Base-by-base conservation (phyloP, 1,140 invertebrate species). In the Drosophila serrata region DNA sequence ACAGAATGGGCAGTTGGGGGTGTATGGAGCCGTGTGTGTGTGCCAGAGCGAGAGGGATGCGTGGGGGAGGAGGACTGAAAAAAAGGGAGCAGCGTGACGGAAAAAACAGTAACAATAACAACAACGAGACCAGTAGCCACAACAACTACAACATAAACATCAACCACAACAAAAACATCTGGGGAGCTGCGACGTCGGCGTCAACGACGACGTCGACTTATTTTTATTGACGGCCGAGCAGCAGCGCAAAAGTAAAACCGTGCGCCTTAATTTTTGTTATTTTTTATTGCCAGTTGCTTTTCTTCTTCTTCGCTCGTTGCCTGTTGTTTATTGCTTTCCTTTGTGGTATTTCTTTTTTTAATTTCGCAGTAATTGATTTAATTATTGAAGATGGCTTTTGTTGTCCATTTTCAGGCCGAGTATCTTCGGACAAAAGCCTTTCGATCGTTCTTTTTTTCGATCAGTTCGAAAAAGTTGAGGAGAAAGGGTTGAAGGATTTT, bases 161-260 rank as follows among this genome's bases (percentile, higher is more conserved):
- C 64, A 58, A 43, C 43, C 22, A 40, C 40, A 60, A 59, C 13
- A 55, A 56, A 39, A 29, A 11, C 45, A 48, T 48, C 40, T 45
- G 42, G 24, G 37, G 43, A 33, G 43, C 48, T 39, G 49, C 78
- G 61, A 43, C 56, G 82, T 60, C 61, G 43, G 59, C 80, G 70
- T 70, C 45, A 22, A 57, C 80, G 51, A 51, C 37, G 39, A 51
- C 70, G 55, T 9, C 22, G 59, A 58, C 39, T 13, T 29, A 24
- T 13, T 65, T 67, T 57, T 42, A 73, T 59, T 73, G 69, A 59
- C 74, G 75, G 61, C 75, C 75, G 64, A 77, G 75, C 62, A 56
- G 29, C 45, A 51, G 45, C 37, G 61, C 46, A 35, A 69, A 65
- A 67, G 45, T 51, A 67, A 69, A 69, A 67, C 75, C 75, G 75